phyloP scores from a whole-genome alignment of 1,140 invertebrate genomes.

The Elysia chlorotica region DNA sequence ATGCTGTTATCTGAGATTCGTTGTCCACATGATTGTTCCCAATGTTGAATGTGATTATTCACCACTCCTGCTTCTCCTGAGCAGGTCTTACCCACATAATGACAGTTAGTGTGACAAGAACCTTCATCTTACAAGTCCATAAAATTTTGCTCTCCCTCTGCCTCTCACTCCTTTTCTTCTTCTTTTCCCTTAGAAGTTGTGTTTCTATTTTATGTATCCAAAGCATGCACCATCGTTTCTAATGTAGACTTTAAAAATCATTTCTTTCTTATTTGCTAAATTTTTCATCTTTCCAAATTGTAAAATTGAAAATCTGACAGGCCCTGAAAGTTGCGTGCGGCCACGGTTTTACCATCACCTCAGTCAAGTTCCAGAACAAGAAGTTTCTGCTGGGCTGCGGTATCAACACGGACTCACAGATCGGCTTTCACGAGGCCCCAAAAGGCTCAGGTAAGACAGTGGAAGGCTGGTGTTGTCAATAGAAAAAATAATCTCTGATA shows the following conservation, averaged over 20 bases:
- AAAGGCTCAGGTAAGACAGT: conserved; percentile 48
- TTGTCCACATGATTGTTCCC: too few relatives aligned
- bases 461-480: too few relatives aligned
- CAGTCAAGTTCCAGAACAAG: not conserved
- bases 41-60: too few relatives aligned
- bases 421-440: conserved; percentile 69
- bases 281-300: not conserved
- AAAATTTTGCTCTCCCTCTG: not conserved
- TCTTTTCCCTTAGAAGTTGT: not conserved
- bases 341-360: conserved; percentile 7
- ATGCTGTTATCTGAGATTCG: too few relatives aligned
- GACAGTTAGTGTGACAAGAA: too few relatives aligned
- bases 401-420: conserved; percentile 90
- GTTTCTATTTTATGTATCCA: not conserved
- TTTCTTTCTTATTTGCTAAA: not conserved
- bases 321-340: conserved; percentile 15
- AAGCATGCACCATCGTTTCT: not conserved
- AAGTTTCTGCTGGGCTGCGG: conserved; percentile 80
- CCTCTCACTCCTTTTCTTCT: not conserved
- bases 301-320: not conserved
- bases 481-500: too few relatives aligned
- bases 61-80: too few relatives aligned
- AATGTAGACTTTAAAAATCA: not conserved
- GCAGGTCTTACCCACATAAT: too few relatives aligned
- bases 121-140: not conserved